A percentile compares a stretch with the other conserved stretches of the same genome.
phyloP scores from a whole-genome alignment of 2,888 invertebrate genomes.

The Tethea ocularis region DNA sequence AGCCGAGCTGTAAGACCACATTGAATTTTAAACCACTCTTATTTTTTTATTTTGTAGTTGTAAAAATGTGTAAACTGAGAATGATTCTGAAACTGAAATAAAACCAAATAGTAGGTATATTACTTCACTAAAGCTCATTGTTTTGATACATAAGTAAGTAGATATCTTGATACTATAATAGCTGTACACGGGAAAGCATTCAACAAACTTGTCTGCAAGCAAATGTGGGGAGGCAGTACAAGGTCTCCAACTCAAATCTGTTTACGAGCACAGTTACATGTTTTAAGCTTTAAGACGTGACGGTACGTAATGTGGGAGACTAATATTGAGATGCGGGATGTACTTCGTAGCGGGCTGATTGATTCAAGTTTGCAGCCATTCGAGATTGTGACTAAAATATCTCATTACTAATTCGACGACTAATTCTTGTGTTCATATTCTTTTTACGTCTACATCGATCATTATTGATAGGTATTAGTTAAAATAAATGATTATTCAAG shows the following conservation, averaged over 20 bases:
- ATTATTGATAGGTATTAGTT: not conserved
- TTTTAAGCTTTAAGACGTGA: slow-evolving; percentile 63
- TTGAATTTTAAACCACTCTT: too few relatives aligned
- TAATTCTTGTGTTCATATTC: too few relatives aligned
- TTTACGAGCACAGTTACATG: slow-evolving; percentile 60
- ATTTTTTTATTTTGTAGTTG: too few relatives aligned
- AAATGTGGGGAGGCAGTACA: slow-evolving; percentile 47
- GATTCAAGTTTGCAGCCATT: too few relatives aligned
- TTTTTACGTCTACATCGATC: not conserved
- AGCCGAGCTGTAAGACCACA: too few relatives aligned
- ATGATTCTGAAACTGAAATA: not conserved
- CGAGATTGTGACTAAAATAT: not conserved
- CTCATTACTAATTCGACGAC: too few relatives aligned
- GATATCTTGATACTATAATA: slow-evolving; percentile 68
- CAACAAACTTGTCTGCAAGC: slow-evolving; percentile 61
- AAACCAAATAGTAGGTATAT: not conserved
- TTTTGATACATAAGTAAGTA: slow-evolving; percentile 16
- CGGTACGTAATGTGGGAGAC: slow-evolving; percentile 33
- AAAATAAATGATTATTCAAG: not conserved
- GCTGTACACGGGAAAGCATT: slow-evolving; percentile 74
- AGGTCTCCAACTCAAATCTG: slow-evolving; percentile 59
- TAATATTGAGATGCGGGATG: slow-evolving; percentile 25
- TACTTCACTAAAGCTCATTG: not conserved
- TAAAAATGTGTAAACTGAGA: not conserved
- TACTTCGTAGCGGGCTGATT: slow-evolving; percentile 15